These are phyloP conservation scores for Rhinichthys osculus DNA, from an alignment of 2,797 vertebrate species.

Conservation along the genomic window DNA sequence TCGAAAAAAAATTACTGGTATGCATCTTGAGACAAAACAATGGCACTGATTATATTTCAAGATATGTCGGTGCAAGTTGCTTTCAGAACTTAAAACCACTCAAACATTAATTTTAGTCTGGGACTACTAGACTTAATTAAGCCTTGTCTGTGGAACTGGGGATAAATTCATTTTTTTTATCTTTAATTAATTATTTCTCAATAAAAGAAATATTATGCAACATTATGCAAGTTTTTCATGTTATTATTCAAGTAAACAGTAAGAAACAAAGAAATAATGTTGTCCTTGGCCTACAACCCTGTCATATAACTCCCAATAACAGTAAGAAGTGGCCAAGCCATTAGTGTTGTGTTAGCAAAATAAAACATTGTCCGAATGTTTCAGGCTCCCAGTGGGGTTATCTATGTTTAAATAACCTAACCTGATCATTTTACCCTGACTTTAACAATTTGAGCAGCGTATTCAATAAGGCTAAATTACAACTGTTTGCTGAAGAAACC, in stretches of 20 bases:
- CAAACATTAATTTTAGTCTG: too few species aligned
- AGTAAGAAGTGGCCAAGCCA: background rate
- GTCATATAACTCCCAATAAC: background rate
- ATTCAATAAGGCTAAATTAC: background rate
- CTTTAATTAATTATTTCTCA: background rate
- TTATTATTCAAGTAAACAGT: background rate
- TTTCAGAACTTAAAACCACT: too few species aligned
- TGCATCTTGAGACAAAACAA: too few species aligned
- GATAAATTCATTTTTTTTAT: too few species aligned
- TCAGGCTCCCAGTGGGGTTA: background rate
- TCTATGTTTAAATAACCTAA: background rate
- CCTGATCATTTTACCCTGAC: background rate
- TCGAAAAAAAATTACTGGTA: too few species aligned
- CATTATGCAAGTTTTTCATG: background rate
- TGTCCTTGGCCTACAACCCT: background rate
- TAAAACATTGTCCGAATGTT: background rate
- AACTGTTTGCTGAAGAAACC: background rate
- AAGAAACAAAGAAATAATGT: background rate
- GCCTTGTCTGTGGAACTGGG: too few species aligned
- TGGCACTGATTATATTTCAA: too few species aligned
- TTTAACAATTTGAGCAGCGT: background rate
- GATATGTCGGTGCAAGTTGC: too few species aligned
- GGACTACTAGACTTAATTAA: too few species aligned
- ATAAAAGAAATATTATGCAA: background rate
- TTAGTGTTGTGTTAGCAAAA: background rate